Conservation (phyloP, 1,140 invertebrate genomes). For the Microplitis demolitor region DNA sequence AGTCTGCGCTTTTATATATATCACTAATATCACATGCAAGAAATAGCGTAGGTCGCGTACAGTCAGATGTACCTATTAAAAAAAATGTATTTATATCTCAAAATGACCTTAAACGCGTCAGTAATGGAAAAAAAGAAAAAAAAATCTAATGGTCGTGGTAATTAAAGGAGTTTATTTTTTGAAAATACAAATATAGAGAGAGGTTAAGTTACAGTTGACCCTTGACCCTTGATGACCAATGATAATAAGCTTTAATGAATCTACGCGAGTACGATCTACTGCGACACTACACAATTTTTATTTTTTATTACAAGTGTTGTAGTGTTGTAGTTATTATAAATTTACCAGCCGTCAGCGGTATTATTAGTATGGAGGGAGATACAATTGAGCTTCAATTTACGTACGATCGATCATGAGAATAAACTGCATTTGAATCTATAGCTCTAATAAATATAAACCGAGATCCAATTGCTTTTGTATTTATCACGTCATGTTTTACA, state of each 20-base stretch:
- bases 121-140: too few relatives aligned
- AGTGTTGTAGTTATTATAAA: slow-evolving; percentile 19
- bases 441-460: slow-evolving; percentile 16
- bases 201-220: slow-evolving; percentile 23
- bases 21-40: too few relatives aligned
- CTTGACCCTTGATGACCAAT: slow-evolving; percentile 25
- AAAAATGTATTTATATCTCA: too few relatives aligned
- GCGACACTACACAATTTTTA: not conserved
- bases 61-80: too few relatives aligned
- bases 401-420: slow-evolving; percentile 2
- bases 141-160: too few relatives aligned
- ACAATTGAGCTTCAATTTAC: slow-evolving; percentile 12
- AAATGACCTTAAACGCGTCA: too few relatives aligned
- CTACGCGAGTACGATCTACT: slow-evolving; percentile 10
- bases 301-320: not conserved
- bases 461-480: slow-evolving; percentile 17
- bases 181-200: not conserved
- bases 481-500: not conserved
- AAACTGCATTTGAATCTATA: not conserved
- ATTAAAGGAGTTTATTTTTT: not conserved
- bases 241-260: slow-evolving; percentile 34
- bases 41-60: too few relatives aligned
- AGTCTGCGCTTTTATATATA: too few relatives aligned
- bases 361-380: slow-evolving; percentile 20
- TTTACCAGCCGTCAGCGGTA: slow-evolving; percentile 30